Evolutionary conservation across 2,888 invertebrate species (phyloP), one percentile per base, ranked within the genome.

Genomic region (Thymelicus lineola): DNA sequence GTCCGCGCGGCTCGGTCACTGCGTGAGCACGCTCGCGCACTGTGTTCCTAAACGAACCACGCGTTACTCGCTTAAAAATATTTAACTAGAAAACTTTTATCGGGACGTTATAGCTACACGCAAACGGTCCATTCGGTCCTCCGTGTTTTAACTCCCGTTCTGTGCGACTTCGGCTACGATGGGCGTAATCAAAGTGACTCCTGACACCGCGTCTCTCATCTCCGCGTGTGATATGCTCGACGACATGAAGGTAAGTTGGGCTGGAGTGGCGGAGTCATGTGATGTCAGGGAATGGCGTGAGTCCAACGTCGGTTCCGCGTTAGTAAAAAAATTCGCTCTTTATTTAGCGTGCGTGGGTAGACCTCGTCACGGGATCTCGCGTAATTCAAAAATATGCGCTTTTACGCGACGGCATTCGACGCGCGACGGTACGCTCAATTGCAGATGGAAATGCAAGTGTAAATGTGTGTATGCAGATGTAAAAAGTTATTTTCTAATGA

Each of bases 1-100:
- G 93, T 93, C 90, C 89, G 86, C 88, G 93, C 91, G 93, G 90
- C 93, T 93, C 93, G 90, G 90, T 91, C 90, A 89, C 86, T 80
- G 88, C 89, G 92, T 85, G 89, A 88, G 90, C 73, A 84, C 87
- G 89, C 86, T 86, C 89, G 86, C 90, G 91, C 87, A 73, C 77
- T 77, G 88, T 88, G 89, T 81, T 85, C 87, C 86, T 86, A 82
- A 87, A 82, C 80, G 78, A 86, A 77, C 83, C 86, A 86, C 89
- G 88, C 86, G 88, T 86, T 80, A 85, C 85, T 86, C 86, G 84
- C 76, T 76, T 79, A 81, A 75, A 80, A 74, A 73, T 75, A 76
- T 79, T 76, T 78, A 82, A 79, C 79, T 81, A 79, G 75, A 72
- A 73, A 78, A 81, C 79, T 81, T 78, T 80, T 75, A 73, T 76